These are phyloP conservation scores for Agelaius phoeniceus DNA, from an alignment of 2,113 vertebrate species.

Conservation along the genomic window DNA sequence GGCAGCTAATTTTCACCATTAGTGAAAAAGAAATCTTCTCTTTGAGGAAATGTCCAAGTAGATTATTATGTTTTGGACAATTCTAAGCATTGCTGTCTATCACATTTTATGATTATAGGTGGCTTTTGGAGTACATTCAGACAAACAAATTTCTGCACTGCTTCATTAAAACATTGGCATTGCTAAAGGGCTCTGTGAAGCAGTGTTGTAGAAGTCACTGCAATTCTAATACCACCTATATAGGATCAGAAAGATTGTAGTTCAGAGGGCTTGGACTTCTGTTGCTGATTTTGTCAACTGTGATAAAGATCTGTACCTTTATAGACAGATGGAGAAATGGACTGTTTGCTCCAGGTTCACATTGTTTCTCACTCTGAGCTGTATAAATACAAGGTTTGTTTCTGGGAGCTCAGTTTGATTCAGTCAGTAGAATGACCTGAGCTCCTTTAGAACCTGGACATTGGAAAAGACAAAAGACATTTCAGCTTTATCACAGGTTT, in stretches of 20 bases:
- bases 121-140: not conserved
- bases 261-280: not conserved
- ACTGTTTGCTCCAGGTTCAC: not conserved
- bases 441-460: fast-evolving
- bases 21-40: not conserved
- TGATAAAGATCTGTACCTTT: not conserved
- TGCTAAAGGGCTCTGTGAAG: not conserved
- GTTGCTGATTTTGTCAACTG: not conserved
- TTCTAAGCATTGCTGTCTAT: not conserved
- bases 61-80: not conserved
- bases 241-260: not conserved
- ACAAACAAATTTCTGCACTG: not conserved
- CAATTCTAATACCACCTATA: not conserved
- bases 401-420: not conserved
- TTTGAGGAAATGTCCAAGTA: not conserved
- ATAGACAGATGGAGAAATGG: not conserved
- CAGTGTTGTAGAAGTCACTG: not conserved
- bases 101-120: not conserved
- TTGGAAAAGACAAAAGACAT: not conserved
- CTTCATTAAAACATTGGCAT: not conserved
- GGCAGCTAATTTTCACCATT: not conserved
- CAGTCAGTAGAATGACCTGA: not conserved
- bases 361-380: not conserved
- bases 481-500: not conserved
- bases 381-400: not conserved